Conservation (phyloP, 2,888 invertebrate species). For the Plebejus melissa region DNA sequence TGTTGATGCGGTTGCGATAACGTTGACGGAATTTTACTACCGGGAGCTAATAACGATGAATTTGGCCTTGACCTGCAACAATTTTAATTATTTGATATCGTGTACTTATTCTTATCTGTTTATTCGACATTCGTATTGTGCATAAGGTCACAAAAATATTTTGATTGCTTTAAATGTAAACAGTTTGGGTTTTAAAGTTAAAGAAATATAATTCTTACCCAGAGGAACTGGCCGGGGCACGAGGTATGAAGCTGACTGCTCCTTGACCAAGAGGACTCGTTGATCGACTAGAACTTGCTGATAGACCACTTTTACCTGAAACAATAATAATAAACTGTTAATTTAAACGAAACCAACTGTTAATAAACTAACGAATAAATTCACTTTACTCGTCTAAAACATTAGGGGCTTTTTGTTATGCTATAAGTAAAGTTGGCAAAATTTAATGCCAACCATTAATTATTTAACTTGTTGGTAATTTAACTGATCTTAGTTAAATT, state of each 20-base stretch:
- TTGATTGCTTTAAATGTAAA: not conserved
- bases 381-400: too few relatives aligned
- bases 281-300: conserved; percentile 80
- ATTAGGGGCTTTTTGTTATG: too few relatives aligned
- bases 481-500: too few relatives aligned
- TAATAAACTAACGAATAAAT: too few relatives aligned
- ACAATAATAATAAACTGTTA: conserved; percentile 37
- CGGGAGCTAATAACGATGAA: conserved; percentile 69
- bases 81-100: conserved; percentile 31
- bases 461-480: too few relatives aligned
- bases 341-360: too few relatives aligned
- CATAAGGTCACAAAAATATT: not conserved
- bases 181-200: not conserved
- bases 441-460: too few relatives aligned
- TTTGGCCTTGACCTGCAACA: conserved; percentile 70
- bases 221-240: conserved; percentile 79
- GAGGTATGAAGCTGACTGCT: conserved; percentile 69
- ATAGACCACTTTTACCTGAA: conserved; percentile 69
- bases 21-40: conserved; percentile 76
- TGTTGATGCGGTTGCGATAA: conserved; percentile 62
- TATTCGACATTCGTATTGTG: not conserved
- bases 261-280: conserved; percentile 77
- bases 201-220: conserved; percentile 50
- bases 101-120: conserved; percentile 16
- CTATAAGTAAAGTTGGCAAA: too few relatives aligned